A percentile compares a stretch with the other conserved stretches of the same genome.
Evolutionary conservation across 1,140 invertebrate species (phyloP).

Genomic region (Bombus breviceps): DNA sequence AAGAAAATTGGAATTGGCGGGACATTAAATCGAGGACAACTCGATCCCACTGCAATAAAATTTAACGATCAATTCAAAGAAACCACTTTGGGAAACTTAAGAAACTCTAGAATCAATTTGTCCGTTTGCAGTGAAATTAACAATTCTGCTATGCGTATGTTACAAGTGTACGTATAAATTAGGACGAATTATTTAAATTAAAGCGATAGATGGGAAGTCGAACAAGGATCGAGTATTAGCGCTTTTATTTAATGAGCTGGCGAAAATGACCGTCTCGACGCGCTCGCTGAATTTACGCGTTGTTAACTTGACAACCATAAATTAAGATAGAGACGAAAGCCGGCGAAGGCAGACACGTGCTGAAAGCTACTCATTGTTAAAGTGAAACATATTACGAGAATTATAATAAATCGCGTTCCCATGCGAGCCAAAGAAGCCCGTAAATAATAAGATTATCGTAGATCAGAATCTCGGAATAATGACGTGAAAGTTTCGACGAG

Average conservation of each 20-base stretch:
- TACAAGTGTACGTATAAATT: too few relatives aligned
- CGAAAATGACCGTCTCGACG: not conserved
- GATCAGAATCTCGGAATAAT: not conserved
- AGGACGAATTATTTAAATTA: too few relatives aligned
- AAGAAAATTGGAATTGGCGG: too few relatives aligned
- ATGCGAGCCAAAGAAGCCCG: not conserved
- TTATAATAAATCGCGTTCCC: not conserved
- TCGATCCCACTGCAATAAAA: too few relatives aligned
- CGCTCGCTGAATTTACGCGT: not conserved
- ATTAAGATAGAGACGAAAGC: slow-evolving; percentile 3
- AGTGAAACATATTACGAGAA: not conserved
- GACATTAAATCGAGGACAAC: too few relatives aligned
- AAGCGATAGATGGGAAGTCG: too few relatives aligned
- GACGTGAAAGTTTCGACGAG: slow-evolving; percentile 4
- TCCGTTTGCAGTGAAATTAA: too few relatives aligned
- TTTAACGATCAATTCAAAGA: too few relatives aligned
- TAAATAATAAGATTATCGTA: slow-evolving; percentile 26
- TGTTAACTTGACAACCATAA: not conserved
- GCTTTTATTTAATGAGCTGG: not conserved
- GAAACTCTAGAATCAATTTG: too few relatives aligned
- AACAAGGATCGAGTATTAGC: not conserved
- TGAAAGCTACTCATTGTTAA: not conserved
- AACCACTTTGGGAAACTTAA: too few relatives aligned
- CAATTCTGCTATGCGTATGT: too few relatives aligned
- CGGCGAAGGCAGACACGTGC: too few relatives aligned